A percentile compares a stretch with the other conserved stretches of the same genome.
phyloP scores from a whole-genome alignment of 1,140 invertebrate genomes.

The Onthophagus taurus region DNA sequence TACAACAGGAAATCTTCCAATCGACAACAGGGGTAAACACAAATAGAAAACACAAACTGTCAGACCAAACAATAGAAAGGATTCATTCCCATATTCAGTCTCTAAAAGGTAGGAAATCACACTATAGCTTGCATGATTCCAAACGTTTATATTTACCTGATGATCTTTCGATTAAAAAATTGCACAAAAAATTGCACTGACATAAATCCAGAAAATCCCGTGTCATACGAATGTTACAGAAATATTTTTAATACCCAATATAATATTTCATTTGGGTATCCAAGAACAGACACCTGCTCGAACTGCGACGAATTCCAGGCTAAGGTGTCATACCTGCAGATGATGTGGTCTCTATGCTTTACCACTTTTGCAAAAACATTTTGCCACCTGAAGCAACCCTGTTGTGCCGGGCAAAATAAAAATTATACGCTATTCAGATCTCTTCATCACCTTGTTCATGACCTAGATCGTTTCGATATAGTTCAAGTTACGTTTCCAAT shows the following conservation, averaged over 20 bases:
- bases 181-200: not conserved
- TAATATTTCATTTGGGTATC: conserved; percentile 20
- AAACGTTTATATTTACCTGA: not conserved
- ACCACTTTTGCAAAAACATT: conserved; percentile 11
- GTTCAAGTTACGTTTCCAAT: conserved; percentile 18
- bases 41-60: conserved; percentile 5
- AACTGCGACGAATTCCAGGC: conserved; percentile 18
- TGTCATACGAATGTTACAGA: conserved; percentile 15
- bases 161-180: conserved; percentile 1
- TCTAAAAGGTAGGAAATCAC: conserved; percentile 5
- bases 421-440: conserved; percentile 19
- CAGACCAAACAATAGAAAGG: conserved; percentile 5
- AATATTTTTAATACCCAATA: conserved; percentile 15
- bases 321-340: conserved; percentile 21
- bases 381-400: conserved; percentile 1
- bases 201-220: not conserved
- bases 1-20: conserved; percentile 1
- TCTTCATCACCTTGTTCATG: conserved; percentile 6
- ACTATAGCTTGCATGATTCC: conserved; percentile 9
- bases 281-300: conserved; percentile 16
- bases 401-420: conserved; percentile 17
- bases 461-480: conserved; percentile 13
- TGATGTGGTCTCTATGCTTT: conserved; percentile 23
- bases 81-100: conserved; percentile 5
- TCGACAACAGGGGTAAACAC: conserved; percentile 3